Base-by-base conservation (phyloP, 2,888 invertebrate genomes). In the Ypsolopha sequella region DNA sequence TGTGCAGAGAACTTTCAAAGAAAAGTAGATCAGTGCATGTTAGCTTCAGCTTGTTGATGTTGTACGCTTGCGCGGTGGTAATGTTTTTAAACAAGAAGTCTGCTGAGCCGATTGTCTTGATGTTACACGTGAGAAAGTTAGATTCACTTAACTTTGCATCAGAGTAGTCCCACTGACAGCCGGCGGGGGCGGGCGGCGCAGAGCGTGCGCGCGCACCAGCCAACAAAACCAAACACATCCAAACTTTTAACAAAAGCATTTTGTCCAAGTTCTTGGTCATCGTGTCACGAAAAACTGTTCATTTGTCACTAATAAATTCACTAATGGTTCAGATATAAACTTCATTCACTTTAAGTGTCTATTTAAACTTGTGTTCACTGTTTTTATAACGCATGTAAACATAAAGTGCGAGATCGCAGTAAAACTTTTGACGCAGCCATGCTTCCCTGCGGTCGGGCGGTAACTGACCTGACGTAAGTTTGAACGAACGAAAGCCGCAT, bases 1-100 rank as follows among this genome's bases (percentile, higher is more conserved):
- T 88, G 61, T 91, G 91, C 59, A 92, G 73, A 43, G 91, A 91
- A 66, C 92, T 92, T 73, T 93, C 93, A 65, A 91, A 92, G 80
- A 92, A 92, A 62, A 92, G 84, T 58, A 91, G 89, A 73, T 92
- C 93, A 64, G 91, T 92, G 73, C 93, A 93, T 68, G 91, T 90
- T 58, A 93, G 76, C 65, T 88, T 89, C 60, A 93, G 84, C 63
- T 91, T 90, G 66, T 90, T 89, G 72, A 93, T 89, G 64, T 91
- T 89, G 70, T 92, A 92, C 68, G 90, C 88, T 76, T 93, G 92
- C 66, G 89, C 88, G 64, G 89, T 88, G 52, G 91, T 92, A 60
- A 93, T 88, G 82, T 93, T 93, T 67, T 90, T 90, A 65, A 93
- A 88, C 60, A 93, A 86, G 62, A 88, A 87, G 68, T 91, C 91